These are phyloP conservation scores for Cotesia chilonis DNA, from an alignment of 1,140 invertebrate species.

Conservation along the genomic window DNA sequence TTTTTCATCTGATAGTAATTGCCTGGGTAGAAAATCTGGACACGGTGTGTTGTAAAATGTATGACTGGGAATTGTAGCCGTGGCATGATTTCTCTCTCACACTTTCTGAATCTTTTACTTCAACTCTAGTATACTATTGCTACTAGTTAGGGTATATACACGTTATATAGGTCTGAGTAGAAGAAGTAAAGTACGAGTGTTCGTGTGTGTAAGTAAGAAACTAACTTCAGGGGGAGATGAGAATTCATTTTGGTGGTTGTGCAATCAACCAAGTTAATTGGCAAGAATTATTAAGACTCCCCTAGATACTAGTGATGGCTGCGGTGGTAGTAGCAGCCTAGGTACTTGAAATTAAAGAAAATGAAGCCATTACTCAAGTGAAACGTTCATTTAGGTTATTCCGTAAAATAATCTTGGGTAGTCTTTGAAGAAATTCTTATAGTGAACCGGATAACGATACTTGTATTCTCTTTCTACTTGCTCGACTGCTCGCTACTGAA, in stretches of 20 bases:
- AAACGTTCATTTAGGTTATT: background rate
- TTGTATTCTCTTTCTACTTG: background rate
- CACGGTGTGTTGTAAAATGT: slow-evolving; percentile 14
- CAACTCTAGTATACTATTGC: background rate
- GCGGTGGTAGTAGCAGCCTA: too few species aligned
- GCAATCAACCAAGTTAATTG: slow-evolving; percentile 29
- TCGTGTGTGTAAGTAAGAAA: too few species aligned
- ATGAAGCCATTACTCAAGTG: slow-evolving; percentile 3
- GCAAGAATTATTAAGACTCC: slow-evolving; percentile 14
- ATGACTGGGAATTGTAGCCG: slow-evolving; percentile 30
- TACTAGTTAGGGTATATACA: too few species aligned
- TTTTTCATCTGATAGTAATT: slow-evolving; percentile 49
- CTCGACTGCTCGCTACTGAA: background rate
- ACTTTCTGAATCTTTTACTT: background rate
- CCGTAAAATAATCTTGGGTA: background rate
- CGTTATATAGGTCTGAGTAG: too few species aligned
- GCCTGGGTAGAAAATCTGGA: slow-evolving; percentile 29
- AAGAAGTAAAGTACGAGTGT: too few species aligned
- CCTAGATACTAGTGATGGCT: background rate
- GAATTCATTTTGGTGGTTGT: slow-evolving; percentile 15
- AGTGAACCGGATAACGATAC: slow-evolving; percentile 2
- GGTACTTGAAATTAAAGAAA: background rate
- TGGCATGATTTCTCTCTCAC: slow-evolving; percentile 3
- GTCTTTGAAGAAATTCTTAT: background rate
- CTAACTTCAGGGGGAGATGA: background rate